phyloP scores from a whole-genome alignment of 2,113 vertebrate genomes.

The Corvus cornix region DNA sequence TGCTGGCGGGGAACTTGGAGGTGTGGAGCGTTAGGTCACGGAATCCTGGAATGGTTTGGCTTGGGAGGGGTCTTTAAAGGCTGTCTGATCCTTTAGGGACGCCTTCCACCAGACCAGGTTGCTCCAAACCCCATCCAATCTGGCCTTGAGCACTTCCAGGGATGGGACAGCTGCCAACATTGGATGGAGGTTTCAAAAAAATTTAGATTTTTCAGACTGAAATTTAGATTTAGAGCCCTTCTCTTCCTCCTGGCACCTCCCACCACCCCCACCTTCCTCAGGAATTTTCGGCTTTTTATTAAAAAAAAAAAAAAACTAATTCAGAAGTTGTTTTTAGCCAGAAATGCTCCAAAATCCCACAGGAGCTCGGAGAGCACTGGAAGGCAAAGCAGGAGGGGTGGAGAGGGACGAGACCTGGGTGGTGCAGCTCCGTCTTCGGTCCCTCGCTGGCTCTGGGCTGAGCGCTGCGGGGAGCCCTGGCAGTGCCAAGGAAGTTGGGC shows the following conservation, averaged over 20 bases:
- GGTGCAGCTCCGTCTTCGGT: neutral
- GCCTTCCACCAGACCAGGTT: neutral
- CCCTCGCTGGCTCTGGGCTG: neutral
- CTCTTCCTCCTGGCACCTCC: neutral
- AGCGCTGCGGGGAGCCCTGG: neutral
- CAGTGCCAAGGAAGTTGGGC: neutral
- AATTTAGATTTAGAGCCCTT: neutral
- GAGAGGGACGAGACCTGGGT: fast-evolving
- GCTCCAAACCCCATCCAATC: neutral
- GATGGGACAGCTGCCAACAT: too few relatives aligned
- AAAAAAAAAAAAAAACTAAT: neutral
- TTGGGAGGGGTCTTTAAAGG: neutral
- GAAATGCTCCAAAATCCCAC: neutral
- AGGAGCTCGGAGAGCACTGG: neutral
- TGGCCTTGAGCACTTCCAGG: neutral
- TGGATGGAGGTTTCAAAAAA: neutral
- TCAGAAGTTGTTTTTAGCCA: neutral
- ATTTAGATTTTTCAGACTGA: fast-evolving
- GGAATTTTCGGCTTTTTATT: neutral
- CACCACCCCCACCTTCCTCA: neutral
- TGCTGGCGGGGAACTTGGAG: neutral
- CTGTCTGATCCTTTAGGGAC: neutral
- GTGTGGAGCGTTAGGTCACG: neutral
- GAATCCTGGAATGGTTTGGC: neutral
- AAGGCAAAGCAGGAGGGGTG: neutral